phyloP scores from a whole-genome alignment of 2,888 invertebrate species.

The Melieria omissa region DNA sequence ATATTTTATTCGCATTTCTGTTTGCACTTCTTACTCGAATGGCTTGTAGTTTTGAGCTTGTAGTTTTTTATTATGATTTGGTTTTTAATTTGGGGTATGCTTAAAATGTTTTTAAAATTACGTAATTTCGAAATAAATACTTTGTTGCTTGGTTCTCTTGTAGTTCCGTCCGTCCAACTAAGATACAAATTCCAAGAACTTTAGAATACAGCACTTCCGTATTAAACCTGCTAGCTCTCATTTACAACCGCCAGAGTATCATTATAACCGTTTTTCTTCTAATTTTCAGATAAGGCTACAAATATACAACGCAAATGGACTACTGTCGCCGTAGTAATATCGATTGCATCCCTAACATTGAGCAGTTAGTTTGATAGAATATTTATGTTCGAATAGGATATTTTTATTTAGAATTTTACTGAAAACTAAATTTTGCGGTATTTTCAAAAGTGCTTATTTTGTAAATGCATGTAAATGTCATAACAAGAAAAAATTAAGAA shows the following conservation, averaged over 20 bases:
- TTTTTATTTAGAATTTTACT: slow-evolving; percentile 64
- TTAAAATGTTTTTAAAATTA: too few species aligned
- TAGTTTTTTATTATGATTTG: neutral
- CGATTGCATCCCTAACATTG: slow-evolving; percentile 67
- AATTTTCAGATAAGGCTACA: slow-evolving; percentile 63
- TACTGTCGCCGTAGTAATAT: slow-evolving; percentile 66
- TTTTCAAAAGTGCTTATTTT: slow-evolving; percentile 67
- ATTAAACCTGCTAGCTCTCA: too few species aligned
- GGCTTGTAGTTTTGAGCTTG: neutral
- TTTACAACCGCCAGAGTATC: neutral
- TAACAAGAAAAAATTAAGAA: slow-evolving; percentile 56
- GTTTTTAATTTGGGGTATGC: too few species aligned
- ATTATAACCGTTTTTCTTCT: neutral
- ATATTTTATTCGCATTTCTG: slow-evolving; percentile 31
- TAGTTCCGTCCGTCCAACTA: neutral
- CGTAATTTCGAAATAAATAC: too few species aligned
- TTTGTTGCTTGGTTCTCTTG: too few species aligned
- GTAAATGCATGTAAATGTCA: slow-evolving; percentile 67
- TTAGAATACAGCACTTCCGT: too few species aligned
- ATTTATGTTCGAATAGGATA: slow-evolving; percentile 54
- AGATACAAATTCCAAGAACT: neutral
- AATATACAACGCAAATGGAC: slow-evolving; percentile 67
- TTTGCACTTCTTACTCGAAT: neutral
- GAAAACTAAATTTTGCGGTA: slow-evolving; percentile 64
- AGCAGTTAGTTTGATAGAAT: slow-evolving; percentile 66